A percentile compares a stretch with the other conserved stretches of the same genome.
phyloP scores from a whole-genome alignment of 2,797 vertebrate species.

The Sylvia borin region DNA sequence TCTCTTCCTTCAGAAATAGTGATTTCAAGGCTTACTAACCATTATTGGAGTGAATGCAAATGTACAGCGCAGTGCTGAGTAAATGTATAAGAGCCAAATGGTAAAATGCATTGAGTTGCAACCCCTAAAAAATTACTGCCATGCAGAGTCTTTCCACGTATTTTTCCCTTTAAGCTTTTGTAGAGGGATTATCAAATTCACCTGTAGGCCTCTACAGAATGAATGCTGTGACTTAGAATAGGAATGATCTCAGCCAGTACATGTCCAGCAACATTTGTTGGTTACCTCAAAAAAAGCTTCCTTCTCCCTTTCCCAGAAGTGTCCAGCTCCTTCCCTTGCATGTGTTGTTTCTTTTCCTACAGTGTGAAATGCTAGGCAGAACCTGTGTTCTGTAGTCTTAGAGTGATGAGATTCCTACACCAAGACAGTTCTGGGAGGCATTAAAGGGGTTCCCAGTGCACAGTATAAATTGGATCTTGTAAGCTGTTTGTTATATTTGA shows the following conservation, averaged over 20 bases:
- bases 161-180: neutral
- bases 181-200: neutral
- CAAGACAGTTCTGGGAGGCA: neutral
- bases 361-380: neutral
- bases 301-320: neutral
- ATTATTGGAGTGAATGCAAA: neutral
- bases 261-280: neutral
- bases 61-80: neutral
- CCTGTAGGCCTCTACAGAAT: neutral
- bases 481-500: neutral
- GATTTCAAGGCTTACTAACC: neutral
- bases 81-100: neutral
- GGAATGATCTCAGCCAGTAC: neutral
- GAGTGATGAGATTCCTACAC: neutral
- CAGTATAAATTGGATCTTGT: neutral
- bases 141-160: neutral
- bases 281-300: neutral
- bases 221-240: neutral
- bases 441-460: neutral
- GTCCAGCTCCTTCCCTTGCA: neutral
- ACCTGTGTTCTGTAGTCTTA: neutral
- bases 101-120: neutral
- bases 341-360: neutral
- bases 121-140: neutral
- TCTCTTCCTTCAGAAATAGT: neutral